Conservation (phyloP, 2,113 vertebrate species). For the Anser brachyrhynchus region DNA sequence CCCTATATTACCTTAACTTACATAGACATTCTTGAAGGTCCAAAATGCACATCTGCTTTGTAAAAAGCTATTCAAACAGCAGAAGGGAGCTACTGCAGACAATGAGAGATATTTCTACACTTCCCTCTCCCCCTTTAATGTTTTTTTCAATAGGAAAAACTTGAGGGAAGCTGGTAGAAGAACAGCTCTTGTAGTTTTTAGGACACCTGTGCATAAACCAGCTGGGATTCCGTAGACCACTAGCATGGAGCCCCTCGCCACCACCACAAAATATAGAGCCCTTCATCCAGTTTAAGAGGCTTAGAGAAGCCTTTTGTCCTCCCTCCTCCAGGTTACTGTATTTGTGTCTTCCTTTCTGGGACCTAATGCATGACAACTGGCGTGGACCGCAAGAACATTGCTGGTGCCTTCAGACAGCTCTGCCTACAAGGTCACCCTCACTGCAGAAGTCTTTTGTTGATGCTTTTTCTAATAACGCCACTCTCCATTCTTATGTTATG, state of each 20-base stretch:
- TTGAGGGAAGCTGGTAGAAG: not conserved
- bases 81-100: not conserved
- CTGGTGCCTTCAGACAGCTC: not conserved
- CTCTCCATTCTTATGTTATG: not conserved
- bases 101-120: not conserved
- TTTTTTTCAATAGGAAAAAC: not conserved
- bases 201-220: not conserved
- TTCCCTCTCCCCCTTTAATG: too few species aligned
- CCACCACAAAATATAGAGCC: fast-evolving
- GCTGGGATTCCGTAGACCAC: not conserved
- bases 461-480: not conserved
- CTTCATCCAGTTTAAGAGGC: not conserved
- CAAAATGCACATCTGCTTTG: not conserved
- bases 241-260: fast-evolving
- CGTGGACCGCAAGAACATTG: not conserved
- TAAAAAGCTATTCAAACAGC: not conserved
- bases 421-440: not conserved
- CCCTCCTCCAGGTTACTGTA: not conserved
- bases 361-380: not conserved
- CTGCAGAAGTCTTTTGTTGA: not conserved
- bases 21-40: not conserved
- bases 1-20: not conserved
- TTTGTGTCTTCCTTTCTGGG: not conserved
- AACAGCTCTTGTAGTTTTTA: not conserved
- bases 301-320: not conserved